phyloP scores from a whole-genome alignment of 1,140 invertebrate genomes.

The Aphis craccivora region DNA sequence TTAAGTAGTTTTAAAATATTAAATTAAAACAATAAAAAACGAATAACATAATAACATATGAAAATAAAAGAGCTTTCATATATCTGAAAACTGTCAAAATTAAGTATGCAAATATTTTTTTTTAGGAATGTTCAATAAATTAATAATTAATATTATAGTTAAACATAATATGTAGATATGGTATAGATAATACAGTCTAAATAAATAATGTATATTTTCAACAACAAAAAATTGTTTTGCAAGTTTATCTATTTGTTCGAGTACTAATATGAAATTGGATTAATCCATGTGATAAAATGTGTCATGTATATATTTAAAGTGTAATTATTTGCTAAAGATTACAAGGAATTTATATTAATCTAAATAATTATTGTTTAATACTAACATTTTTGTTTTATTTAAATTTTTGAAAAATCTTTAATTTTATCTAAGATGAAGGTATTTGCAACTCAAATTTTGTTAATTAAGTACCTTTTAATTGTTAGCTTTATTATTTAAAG shows the following conservation, averaged over 20 bases:
- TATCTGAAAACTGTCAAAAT: neutral
- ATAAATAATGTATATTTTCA: neutral
- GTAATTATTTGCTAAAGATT: neutral
- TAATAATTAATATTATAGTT: conserved; percentile 10
- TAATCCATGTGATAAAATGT: neutral
- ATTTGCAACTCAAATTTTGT: neutral
- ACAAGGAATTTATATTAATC: neutral
- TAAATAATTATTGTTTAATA: neutral
- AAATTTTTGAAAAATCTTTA: neutral
- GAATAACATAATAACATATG: neutral
- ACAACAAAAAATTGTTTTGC: neutral
- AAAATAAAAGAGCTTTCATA: neutral
- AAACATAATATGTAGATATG: neutral
- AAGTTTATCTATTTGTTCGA: conserved; percentile 1
- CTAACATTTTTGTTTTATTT: neutral
- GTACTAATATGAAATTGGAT: neutral
- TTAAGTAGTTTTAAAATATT: too few relatives aligned
- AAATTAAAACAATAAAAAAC: neutral
- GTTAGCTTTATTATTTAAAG: neutral
- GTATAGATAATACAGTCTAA: neutral
- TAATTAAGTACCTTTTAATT: neutral
- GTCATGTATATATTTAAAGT: neutral
- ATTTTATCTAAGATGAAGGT: neutral
- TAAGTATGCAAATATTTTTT: neutral
- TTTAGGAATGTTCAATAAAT: neutral